Percentiles rank a stretch among this genome's conserved stretches.
phyloP scores from a whole-genome alignment of 2,888 invertebrate genomes.

The Girardia tigrina region DNA sequence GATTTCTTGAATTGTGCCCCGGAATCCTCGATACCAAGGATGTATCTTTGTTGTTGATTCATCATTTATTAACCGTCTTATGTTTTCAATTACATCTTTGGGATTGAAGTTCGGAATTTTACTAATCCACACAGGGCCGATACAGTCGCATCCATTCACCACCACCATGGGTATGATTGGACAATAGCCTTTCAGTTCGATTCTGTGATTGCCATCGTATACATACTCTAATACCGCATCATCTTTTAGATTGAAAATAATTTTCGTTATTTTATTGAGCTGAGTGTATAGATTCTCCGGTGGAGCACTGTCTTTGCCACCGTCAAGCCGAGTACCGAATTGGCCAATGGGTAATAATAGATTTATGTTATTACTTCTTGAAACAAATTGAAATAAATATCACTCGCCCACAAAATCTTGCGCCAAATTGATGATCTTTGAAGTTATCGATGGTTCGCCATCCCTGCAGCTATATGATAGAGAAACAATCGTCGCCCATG shows the following conservation, averaged over 20 bases:
- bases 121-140: slow-evolving; percentile 95
- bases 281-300: slow-evolving; percentile 94
- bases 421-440: too few species aligned
- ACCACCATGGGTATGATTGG: slow-evolving; percentile 90
- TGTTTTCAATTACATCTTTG: slow-evolving; percentile 68
- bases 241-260: slow-evolving; percentile 74
- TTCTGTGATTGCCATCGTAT: slow-evolving; percentile 80
- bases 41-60: slow-evolving; percentile 65
- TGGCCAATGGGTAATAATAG: too few species aligned
- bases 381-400: too few species aligned
- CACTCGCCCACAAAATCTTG: too few species aligned
- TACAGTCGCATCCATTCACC: slow-evolving; percentile 91
- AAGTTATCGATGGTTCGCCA: too few species aligned
- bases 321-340: too few species aligned
- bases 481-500: too few species aligned
- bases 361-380: too few species aligned
- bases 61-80: slow-evolving; percentile 64
- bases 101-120: slow-evolving; percentile 91
- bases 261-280: slow-evolving; percentile 63
- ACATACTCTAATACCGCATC: slow-evolving; percentile 66
- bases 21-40: slow-evolving; percentile 84
- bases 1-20: slow-evolving; percentile 60
- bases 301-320: too few species aligned
- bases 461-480: too few species aligned
- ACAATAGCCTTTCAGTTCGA: slow-evolving; percentile 64